A percentile compares a stretch with the other conserved stretches of the same genome.
phyloP scores from a whole-genome alignment of 2,113 vertebrate species.

The Zosterops lateralis region DNA sequence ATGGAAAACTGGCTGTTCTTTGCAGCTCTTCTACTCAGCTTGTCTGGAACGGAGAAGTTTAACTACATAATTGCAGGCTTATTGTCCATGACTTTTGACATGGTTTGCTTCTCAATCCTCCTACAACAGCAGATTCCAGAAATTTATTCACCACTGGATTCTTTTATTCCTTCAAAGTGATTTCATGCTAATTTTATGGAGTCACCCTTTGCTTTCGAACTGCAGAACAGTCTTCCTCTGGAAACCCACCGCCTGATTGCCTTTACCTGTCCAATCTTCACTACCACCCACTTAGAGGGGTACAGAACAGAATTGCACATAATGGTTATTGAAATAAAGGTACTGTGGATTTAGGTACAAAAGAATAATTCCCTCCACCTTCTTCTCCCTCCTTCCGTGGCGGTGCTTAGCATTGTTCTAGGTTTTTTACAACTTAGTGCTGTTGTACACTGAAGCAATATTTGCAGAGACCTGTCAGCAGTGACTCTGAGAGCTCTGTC shows the following conservation, averaged over 20 bases:
- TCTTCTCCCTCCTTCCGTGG: not conserved
- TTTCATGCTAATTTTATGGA: not conserved
- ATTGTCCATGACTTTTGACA: not conserved
- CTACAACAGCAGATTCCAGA: not conserved
- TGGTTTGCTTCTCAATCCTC: not conserved
- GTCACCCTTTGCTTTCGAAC: rapidly evolving
- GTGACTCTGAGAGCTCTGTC: not conserved
- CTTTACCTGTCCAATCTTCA: not conserved
- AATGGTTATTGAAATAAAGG: not conserved
- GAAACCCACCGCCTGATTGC: not conserved
- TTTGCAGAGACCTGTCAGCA: not conserved
- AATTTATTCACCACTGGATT: not conserved
- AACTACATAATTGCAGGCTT: not conserved
- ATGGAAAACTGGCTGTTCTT: not conserved
- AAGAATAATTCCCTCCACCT: not conserved
- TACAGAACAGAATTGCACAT: not conserved
- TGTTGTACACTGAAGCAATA: not conserved
- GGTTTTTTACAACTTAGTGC: not conserved
- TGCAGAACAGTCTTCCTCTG: not conserved
- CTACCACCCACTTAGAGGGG: not conserved
- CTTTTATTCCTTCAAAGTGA: not conserved
- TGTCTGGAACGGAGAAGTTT: not conserved
- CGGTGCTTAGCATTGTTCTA: not conserved
- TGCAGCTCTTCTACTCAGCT: not conserved
- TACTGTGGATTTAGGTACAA: not conserved